Base-by-base conservation (phyloP, 1,140 invertebrate species). In the Atta cephalotes region DNA sequence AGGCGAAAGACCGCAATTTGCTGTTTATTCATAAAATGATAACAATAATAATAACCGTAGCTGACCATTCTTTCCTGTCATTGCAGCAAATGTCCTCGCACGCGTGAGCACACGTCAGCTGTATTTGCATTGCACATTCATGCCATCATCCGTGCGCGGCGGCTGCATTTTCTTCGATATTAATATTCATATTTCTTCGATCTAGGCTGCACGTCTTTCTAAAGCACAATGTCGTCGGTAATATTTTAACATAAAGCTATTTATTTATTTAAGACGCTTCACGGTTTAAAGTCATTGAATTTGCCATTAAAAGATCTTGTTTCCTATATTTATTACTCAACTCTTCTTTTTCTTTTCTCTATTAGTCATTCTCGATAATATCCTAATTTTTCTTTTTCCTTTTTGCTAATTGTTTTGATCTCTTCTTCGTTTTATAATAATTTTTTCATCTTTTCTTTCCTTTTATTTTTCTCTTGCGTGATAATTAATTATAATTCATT, bases 11-110 rank as follows among this genome's bases (percentile, higher is more conserved):
- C 16, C 9, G n/a, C n/a, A 21, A 68, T 68, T 10, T 21, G 66
- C n/a, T 68, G 65, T 68, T 68, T 68, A 35, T 45, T 70, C 66
- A 35, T 70, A 49, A 70, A 70, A 49, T 21, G 66, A 25, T 25
- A 25, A 68, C 39, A 25, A 68, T 45, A 5, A 70, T 49, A 70
- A 18, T 51, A 51, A 70, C 49, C 21, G 51, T 58, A 58, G 10
- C 16, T 25, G 53, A 25, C 31, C 39, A 76, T 76, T 25, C 56
- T 39, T 76, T 58, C 53, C 53, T 58, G 31, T 74, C 66, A 51
- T 70, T 28, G 66, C 45, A 21, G 39, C 21, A 28, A 49, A 70
- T 49, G 45, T 70, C 66, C 39, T 74, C 18, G 16, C 31, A 25
- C 14, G 14, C 18, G 12, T 12, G 7, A 21, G 25, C 9, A 35